Evolutionary conservation across 2,888 invertebrate species (phyloP).

Genomic region (Platynereis dumerilii): DNA sequence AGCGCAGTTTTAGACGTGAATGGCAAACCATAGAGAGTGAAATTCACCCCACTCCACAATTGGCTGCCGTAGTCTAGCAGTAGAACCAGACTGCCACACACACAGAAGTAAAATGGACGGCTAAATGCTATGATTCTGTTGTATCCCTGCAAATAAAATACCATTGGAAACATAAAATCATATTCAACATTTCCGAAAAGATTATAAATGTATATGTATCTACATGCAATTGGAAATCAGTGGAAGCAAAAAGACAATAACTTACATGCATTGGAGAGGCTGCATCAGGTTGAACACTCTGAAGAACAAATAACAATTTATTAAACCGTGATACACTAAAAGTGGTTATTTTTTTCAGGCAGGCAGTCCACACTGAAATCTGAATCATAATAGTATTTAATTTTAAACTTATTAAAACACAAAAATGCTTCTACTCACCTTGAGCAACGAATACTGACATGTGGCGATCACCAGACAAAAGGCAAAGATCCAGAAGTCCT

Average conservation of each 20-base stretch:
- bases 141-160: slow-evolving; percentile 72
- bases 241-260: too few relatives aligned
- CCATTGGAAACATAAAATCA: too few relatives aligned
- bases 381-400: too few relatives aligned
- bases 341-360: too few relatives aligned
- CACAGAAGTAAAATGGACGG: slow-evolving; percentile 89
- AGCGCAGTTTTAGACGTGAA: slow-evolving; percentile 72
- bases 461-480: slow-evolving; percentile 98
- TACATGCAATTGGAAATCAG: too few relatives aligned
- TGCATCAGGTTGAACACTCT: slow-evolving; percentile 97
- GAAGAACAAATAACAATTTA: slow-evolving; percentile 34
- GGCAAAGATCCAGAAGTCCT: slow-evolving; percentile 89
- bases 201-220: too few relatives aligned
- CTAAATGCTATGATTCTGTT: slow-evolving; percentile 94
- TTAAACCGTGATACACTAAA: too few relatives aligned
- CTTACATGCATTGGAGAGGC: slow-evolving; percentile 91
- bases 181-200: too few relatives aligned
- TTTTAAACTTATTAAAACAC: slow-evolving; percentile 5
- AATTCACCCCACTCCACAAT: slow-evolving; percentile 39
- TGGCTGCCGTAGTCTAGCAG: slow-evolving; percentile 55
- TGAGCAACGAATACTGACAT: slow-evolving; percentile 94
- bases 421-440: slow-evolving; percentile 63
- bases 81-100: slow-evolving; percentile 71
- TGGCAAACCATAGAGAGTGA: slow-evolving; percentile 63
- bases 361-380: too few relatives aligned